These are phyloP conservation scores for Pemphigus obesinymphae DNA, from an alignment of 1,140 invertebrate species.

Conservation along the genomic window DNA sequence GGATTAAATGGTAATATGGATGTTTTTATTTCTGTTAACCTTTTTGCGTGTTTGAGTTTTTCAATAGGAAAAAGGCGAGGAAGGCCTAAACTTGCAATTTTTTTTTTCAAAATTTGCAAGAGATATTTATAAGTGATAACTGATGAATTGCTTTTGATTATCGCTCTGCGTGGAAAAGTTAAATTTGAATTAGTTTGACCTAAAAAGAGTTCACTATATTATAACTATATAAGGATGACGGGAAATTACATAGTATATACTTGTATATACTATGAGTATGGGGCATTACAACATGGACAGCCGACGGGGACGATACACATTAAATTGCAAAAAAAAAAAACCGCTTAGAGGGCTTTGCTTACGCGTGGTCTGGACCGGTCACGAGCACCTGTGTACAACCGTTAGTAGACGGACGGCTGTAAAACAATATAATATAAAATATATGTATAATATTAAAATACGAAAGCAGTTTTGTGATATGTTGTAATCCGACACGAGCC, in stretches of 20 bases:
- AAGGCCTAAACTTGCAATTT: too few relatives aligned
- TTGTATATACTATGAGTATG: background rate
- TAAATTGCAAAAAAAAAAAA: background rate
- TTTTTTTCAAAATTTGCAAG: too few relatives aligned
- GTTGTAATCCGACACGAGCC: slow-evolving; percentile 10
- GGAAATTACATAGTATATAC: background rate
- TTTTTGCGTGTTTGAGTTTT: too few relatives aligned
- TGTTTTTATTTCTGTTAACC: too few relatives aligned
- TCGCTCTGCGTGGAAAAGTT: too few relatives aligned
- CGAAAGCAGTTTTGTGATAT: background rate
- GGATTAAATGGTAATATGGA: too few relatives aligned
- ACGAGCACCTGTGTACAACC: slow-evolving; percentile 14
- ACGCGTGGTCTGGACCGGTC: slow-evolving; percentile 11
- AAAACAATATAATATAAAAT: background rate
- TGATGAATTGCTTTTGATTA: too few relatives aligned
- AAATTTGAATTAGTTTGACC: background rate
- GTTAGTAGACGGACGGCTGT: background rate
- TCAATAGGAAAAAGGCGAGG: too few relatives aligned
- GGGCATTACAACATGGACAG: background rate
- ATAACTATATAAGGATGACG: background rate
- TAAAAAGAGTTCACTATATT: background rate
- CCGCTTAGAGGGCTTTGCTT: background rate
- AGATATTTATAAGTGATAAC: too few relatives aligned
- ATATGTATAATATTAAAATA: background rate
- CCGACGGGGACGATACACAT: slow-evolving; percentile 29